Conservation (phyloP, 2,113 vertebrate species). For the Indri indri region DNA sequence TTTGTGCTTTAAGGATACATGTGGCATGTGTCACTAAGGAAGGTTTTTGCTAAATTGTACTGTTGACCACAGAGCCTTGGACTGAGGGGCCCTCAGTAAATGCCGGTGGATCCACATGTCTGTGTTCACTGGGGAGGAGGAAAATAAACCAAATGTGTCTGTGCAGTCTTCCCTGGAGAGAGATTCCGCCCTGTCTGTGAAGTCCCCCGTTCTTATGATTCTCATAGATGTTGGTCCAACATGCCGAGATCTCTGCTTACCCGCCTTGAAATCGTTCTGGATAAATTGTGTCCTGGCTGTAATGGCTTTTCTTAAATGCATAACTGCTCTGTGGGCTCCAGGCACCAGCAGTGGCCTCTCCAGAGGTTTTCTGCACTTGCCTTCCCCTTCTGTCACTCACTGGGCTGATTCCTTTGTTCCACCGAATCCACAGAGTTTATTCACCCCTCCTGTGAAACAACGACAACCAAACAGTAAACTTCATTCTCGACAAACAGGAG, state of each 20-base stretch:
- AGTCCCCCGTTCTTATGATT: neutral
- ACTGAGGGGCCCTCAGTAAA: neutral
- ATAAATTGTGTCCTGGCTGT: slow-evolving; percentile 6
- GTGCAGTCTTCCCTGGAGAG: neutral
- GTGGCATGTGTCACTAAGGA: neutral
- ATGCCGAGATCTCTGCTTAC: neutral
- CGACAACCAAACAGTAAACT: neutral
- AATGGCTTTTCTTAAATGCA: slow-evolving; percentile 18
- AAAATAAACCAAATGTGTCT: neutral
- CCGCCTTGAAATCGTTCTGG: slow-evolving; percentile 18
- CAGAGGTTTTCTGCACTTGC: neutral
- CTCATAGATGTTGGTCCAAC: neutral
- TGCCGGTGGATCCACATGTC: neutral
- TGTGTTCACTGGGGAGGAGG: neutral
- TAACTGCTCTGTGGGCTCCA: neutral
- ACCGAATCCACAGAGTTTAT: neutral
- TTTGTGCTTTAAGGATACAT: neutral
- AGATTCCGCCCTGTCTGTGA: neutral
- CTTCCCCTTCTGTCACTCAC: neutral
- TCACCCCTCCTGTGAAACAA: slow-evolving; percentile 46
- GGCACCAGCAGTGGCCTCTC: neutral
- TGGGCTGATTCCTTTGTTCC: neutral
- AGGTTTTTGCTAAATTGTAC: neutral
- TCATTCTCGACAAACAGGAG: slow-evolving; percentile 37
- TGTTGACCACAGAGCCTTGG: neutral